Percentiles rank a stretch among this genome's conserved stretches.
Evolutionary conservation across 2,113 vertebrate species (phyloP).

Genomic region (Oriolus oriolus): DNA sequence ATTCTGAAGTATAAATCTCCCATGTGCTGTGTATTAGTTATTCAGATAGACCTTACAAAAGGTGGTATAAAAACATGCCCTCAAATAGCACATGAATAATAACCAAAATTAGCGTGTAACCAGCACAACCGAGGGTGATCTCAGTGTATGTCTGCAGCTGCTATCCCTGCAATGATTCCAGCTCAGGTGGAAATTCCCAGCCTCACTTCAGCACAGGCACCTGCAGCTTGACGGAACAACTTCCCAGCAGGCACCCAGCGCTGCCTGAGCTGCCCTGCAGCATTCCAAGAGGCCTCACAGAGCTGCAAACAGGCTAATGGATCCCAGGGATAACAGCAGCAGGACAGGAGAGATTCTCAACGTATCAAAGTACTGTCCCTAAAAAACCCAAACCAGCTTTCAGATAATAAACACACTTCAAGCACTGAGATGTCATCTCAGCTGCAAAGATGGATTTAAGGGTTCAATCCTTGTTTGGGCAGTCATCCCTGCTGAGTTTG

Average conservation of each 20-base stretch:
- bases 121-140: not conserved
- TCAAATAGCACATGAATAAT: not conserved
- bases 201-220: accelerated
- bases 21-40: not conserved
- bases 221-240: not conserved
- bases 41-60: not conserved
- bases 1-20: not conserved
- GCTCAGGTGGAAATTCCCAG: not conserved
- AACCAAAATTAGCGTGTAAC: not conserved
- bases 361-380: accelerated
- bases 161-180: not conserved
- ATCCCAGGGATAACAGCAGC: not conserved
- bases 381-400: not conserved
- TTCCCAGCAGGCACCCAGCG: not conserved
- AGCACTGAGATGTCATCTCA: not conserved
- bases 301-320: not conserved
- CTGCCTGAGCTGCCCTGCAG: not conserved
- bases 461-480: not conserved
- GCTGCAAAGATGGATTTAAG: not conserved
- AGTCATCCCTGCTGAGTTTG: not conserved
- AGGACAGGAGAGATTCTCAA: not conserved
- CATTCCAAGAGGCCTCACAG: not conserved
- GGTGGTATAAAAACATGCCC: not conserved
- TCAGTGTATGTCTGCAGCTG: not conserved
- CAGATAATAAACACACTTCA: not conserved